Conservation (phyloP, 2,888 invertebrate genomes). For the Embidobia sp. region DNA sequence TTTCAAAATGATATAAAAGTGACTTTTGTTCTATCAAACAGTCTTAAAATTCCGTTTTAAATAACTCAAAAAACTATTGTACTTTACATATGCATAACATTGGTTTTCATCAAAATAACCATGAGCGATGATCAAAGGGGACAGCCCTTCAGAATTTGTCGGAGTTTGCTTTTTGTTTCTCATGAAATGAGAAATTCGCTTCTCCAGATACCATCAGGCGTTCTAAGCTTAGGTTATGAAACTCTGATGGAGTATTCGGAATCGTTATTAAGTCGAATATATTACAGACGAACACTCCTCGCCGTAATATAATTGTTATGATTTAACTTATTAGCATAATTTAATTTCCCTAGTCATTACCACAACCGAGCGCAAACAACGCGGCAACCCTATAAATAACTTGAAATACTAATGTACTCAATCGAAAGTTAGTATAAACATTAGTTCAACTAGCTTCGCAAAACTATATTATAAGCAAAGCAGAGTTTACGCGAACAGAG, state of each 20-base stretch:
- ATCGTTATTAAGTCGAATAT: slow-evolving; percentile 20
- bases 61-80: too few relatives aligned
- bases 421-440: slow-evolving; percentile 17
- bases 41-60: too few relatives aligned
- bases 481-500: not conserved
- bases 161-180: slow-evolving; percentile 7
- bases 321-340: slow-evolving; percentile 17
- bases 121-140: too few relatives aligned
- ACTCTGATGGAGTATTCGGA: slow-evolving; percentile 18
- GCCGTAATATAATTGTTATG: slow-evolving; percentile 6
- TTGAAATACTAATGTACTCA: not conserved
- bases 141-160: too few relatives aligned
- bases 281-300: slow-evolving; percentile 8
- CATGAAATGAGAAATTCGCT: slow-evolving; percentile 53
- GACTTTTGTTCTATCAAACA: too few relatives aligned
- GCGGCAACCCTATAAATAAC: not conserved
- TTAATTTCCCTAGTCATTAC: slow-evolving; percentile 1
- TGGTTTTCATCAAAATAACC: too few relatives aligned
- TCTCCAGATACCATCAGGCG: slow-evolving; percentile 28
- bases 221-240: slow-evolving; percentile 21
- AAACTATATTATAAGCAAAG: slow-evolving; percentile 6
- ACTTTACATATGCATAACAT: too few relatives aligned
- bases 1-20: too few relatives aligned
- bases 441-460: not conserved
- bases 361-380: not conserved